Evolutionary conservation across 2,888 invertebrate species (phyloP), one percentile per base, ranked within the genome.

Genomic region (Oasisia sp.): DNA sequence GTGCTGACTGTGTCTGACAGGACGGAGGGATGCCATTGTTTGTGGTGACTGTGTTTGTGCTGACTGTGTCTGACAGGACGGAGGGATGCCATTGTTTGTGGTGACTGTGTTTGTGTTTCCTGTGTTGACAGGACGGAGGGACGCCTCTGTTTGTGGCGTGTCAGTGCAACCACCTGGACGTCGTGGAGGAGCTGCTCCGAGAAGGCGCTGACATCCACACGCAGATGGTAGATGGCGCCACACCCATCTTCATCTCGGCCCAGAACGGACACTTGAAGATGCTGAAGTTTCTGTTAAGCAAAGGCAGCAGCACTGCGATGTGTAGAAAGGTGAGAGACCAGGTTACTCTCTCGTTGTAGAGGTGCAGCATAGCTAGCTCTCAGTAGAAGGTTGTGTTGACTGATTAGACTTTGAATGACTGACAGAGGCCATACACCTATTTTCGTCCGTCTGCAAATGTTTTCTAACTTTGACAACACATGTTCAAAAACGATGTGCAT

Each of bases 91-190:
- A 38, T 38, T 38, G 38, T 38, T 38, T 1, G 38, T 38, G 38
- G 38, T 56, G 12, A 90, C 32, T 27, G 38, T 19, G 90, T 38
- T 38, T 38, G 38, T 38, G 38, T 38, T 38, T 1, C 1, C 90
- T 38, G 32, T 38, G 38, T n/a, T 44, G 90, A 32, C 96, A 99
- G 99, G 99, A 99, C 96, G 98, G 98, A 92, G 98, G 99, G 11
- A 98, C 98, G 0, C 98, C 99, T 0, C 97, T 99, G 93, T 99
- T 99, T 97, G 98, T 99, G 94, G 98, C 99, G 7, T 98, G 98
- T 2, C 99, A 99, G 97, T 99, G 99, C 97, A 99, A 99, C 0
- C 99, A 99, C 97, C 97, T 97, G 94, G 98, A 98, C 32, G 98
- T 98, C 94, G 97, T 98, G 93, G 97, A 97, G 92, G 97, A 97